Base-by-base conservation (phyloP, 2,113 vertebrate genomes). In the Micronycteris hirsuta region DNA sequence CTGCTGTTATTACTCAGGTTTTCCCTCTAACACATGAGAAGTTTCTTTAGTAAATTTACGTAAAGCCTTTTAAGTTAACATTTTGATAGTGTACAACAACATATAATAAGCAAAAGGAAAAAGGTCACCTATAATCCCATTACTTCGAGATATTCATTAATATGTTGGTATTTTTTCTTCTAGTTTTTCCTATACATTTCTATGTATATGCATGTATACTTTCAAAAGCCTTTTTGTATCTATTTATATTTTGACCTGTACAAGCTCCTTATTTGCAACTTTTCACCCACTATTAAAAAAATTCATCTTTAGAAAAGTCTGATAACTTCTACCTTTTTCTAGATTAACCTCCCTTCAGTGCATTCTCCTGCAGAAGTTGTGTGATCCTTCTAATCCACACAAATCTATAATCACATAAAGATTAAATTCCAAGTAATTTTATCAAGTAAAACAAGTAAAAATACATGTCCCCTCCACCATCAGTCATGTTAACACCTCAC, bases 361-460 rank as follows among this genome's bases (percentile, higher is more conserved):
- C 26, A 9, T 95, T 87, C 36, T 82, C 47, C 43, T 45, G 61
- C 14, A 91, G 54, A 96, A 86, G 24, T 22, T 5, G 8, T 92
- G 2, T 4, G 58, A 68, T 96, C 73, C 36, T 31, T 91, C 68
- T 45, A 89, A 87, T 93, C 16, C 56, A 65, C 15, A 22, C 73
- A 65, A 91, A 61, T 36, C 17, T 41, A 47, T 28, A 36, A 70
- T 88, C 67, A 95, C 22, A 63, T 11, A 68, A 76, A 85, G 24
- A 95, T 94, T 96, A 86, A 91, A 43, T 92, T 94, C 26, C n/a
- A 76, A 93, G 24, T 82, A 86, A 82, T n/a, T n/a, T n/a, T n/a
- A n/a, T n/a, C n/a, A n/a, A n/a, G n/a, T n/a, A n/a, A n/a, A n/a
- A n/a, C n/a, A n/a, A n/a, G 24, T 82, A 86, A 82, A 93, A 88